A percentile compares a stretch with the other conserved stretches of the same genome.
Conservation (phyloP, 2,113 vertebrate genomes). For the Podarcis muralis region DNA sequence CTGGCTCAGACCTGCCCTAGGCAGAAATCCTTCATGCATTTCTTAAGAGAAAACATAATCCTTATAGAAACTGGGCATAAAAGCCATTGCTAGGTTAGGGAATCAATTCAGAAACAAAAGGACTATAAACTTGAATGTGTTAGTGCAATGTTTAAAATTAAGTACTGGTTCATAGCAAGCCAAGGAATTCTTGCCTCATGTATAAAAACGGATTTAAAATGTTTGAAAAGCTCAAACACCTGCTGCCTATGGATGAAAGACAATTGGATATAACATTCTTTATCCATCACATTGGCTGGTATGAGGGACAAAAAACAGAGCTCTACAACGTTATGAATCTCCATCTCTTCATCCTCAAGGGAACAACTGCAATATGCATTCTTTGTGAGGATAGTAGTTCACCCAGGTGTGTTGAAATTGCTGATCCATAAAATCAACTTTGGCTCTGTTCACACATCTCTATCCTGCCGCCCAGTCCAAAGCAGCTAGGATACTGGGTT, state of each 20-base stretch:
- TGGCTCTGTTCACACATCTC: not conserved
- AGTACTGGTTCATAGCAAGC: not conserved
- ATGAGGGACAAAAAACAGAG: not conserved
- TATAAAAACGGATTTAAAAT: not conserved
- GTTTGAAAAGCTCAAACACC: not conserved
- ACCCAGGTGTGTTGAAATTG: not conserved
- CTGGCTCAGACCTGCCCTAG: not conserved
- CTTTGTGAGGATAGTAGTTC: not conserved
- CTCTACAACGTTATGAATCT: not conserved
- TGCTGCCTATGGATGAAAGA: not conserved
- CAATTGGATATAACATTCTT: not conserved
- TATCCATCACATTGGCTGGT: not conserved
- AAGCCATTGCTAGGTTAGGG: not conserved
- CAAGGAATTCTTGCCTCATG: not conserved
- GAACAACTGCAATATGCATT: not conserved
- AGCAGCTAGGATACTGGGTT: too few species aligned
- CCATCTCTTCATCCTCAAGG: not conserved
- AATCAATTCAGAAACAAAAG: conserved; percentile 11
- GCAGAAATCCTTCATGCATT: conserved; percentile 22
- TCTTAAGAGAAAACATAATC: conserved; percentile 10
- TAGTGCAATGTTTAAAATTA: not conserved
- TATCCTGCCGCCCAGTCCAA: too few species aligned
- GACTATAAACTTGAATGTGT: not conserved
- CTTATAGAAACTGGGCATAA: not conserved
- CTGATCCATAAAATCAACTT: not conserved